Evolutionary conservation across 2,797 vertebrate genomes (phyloP).

Genomic region (Propithecus deckenii): DNA sequence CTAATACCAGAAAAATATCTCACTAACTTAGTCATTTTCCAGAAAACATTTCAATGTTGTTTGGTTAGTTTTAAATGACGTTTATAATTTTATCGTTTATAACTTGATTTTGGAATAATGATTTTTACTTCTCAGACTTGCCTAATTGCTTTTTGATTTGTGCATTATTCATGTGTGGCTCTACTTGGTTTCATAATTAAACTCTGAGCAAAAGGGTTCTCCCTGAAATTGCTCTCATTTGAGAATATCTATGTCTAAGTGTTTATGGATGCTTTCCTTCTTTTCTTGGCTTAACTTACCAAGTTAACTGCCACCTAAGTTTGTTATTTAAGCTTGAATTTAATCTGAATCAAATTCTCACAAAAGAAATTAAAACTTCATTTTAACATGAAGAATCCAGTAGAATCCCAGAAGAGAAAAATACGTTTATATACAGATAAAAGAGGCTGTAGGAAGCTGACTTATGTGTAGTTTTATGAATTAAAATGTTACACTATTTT

Average conservation of each 20-base stretch:
- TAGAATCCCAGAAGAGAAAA: not conserved
- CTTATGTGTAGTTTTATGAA: not conserved
- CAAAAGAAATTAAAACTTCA: not conserved
- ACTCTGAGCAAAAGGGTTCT: not conserved
- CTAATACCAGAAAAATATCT: not conserved
- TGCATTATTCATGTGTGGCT: not conserved
- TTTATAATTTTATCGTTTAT: not conserved
- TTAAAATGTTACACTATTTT: not conserved
- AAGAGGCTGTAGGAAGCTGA: not conserved
- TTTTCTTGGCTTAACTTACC: not conserved
- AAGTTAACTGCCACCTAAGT: not conserved
- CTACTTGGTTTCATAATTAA: slow-evolving; percentile 1
- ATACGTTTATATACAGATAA: not conserved
- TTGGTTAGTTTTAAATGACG: not conserved
- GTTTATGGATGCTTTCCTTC: not conserved
- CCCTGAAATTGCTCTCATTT: not conserved
- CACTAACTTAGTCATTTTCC: not conserved
- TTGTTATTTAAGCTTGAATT: not conserved
- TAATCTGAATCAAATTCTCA: slow-evolving; percentile 16
- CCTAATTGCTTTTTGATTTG: not conserved
- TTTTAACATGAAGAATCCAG: not conserved
- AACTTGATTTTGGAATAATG: not conserved
- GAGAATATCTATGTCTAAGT: not conserved
- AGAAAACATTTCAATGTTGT: not conserved
- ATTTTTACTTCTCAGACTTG: not conserved